These are phyloP conservation scores for Drosophila paulistorum DNA, from an alignment of 1,140 invertebrate species.

Conservation along the genomic window DNA sequence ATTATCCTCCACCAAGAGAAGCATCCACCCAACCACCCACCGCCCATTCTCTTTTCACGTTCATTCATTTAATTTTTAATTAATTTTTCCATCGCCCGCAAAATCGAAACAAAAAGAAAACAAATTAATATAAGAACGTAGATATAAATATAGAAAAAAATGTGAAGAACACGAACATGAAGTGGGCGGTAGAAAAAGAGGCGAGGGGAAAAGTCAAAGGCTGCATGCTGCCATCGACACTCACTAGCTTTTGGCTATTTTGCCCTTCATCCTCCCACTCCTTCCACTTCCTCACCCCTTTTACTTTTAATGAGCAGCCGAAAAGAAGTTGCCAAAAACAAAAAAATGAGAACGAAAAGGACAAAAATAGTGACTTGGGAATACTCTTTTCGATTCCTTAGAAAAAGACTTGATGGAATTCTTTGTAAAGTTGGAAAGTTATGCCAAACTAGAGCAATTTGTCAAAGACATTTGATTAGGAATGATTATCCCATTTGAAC, in stretches of 20 bases:
- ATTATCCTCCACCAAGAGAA: slow-evolving; percentile 48
- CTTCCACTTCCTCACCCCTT: background rate
- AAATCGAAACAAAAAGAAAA: slow-evolving; percentile 73
- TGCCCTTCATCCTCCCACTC: slow-evolving; percentile 3
- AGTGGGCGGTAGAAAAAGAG: too few species aligned
- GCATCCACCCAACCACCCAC: background rate
- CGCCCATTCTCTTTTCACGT: slow-evolving; percentile 45
- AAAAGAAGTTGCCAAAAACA: slow-evolving; percentile 32
- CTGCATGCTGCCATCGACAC: slow-evolving; percentile 64
- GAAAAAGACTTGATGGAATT: too few species aligned
- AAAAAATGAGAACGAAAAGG: background rate
- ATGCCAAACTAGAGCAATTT: too few species aligned
- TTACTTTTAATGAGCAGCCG: slow-evolving; percentile 43
- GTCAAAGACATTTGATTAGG: too few species aligned
- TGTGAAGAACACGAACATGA: background rate
- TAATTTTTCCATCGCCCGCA: slow-evolving; percentile 73
- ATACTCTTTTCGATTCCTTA: background rate
- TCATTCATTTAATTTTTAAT: slow-evolving; percentile 83
- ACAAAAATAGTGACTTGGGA: background rate
- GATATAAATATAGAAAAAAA: slow-evolving; percentile 47
- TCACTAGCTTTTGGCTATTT: slow-evolving; percentile 70
- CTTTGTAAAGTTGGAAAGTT: too few species aligned
- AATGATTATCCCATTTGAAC: too few species aligned
- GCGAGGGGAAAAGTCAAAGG: background rate
- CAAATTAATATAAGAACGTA: slow-evolving; percentile 73